Percentiles rank a stretch among this genome's conserved stretches.
Evolutionary conservation across 53 echinoderm and acorn worm genomes (phyloP).

Genomic region (Paelopatides confundens): DNA sequence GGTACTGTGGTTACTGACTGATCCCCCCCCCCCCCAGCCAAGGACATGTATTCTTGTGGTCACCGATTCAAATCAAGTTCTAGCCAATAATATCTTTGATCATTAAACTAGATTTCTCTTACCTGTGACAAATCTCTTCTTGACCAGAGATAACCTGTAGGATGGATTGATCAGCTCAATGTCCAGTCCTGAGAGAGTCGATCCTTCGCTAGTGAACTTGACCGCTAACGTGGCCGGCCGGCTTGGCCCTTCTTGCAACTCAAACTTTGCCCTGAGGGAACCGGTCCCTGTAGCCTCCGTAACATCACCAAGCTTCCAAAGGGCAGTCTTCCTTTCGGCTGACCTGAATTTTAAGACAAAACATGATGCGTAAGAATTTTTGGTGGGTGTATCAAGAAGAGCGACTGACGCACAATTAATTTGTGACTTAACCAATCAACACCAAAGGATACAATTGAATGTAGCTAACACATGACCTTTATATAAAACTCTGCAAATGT

Average conservation of each 20-base stretch:
- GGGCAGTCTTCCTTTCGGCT: constrained; percentile 91
- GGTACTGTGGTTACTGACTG: too few relatives aligned
- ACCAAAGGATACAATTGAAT: too few relatives aligned
- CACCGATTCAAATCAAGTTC: too few relatives aligned
- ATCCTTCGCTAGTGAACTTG: constrained; percentile 88
- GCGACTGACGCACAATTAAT: too few relatives aligned
- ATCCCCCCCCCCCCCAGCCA: too few relatives aligned
- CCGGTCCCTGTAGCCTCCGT: constrained; percentile 73
- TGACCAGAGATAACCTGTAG: constrained; percentile 95
- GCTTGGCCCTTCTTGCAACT: constrained; percentile 93
- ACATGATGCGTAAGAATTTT: too few relatives aligned
- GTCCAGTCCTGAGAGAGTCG: constrained; percentile 88
- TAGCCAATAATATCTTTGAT: too few relatives aligned
- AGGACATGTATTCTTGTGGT: too few relatives aligned
- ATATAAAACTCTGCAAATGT: too few relatives aligned
- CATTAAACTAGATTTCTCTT: constrained; percentile 1
- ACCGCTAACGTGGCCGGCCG: constrained; percentile 96
- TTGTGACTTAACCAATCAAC: too few relatives aligned
- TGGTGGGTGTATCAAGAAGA: too few relatives aligned
- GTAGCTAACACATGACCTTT: too few relatives aligned
- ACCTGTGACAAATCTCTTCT: constrained; percentile 96
- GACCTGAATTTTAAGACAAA: constrained; percentile 75
- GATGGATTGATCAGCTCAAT: constrained; percentile 92
- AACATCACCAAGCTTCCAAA: constrained; percentile 97
- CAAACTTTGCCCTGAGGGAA: constrained; percentile 91